Base-by-base conservation (phyloP, 2,113 vertebrate genomes). In the Loxodonta africana region DNA sequence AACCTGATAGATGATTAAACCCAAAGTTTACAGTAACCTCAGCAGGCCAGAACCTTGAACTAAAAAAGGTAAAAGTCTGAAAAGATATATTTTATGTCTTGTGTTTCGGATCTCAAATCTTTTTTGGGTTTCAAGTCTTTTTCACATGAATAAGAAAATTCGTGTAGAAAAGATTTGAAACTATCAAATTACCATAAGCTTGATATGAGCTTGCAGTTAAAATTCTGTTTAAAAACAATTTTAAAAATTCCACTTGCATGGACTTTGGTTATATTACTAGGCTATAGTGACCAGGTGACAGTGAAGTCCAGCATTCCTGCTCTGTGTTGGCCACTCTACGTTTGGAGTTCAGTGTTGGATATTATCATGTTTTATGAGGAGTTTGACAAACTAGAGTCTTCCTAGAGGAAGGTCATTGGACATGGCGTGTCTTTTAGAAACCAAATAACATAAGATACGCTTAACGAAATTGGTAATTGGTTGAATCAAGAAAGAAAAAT, bases 51-150 rank as follows among this genome's bases (percentile, higher is more conserved):
- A 95, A 84, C 1, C 18, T 46, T 85, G 51, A 83, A 25, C 51
- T 83, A 48, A 93, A 92, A 78, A 84, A 25, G 53, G 67, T 74
- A 30, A 57, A 91, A 87, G 83, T 83, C 28, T 78, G 33, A 93
- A 77, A 78, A 81, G 25, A 48, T 81, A 44, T 18, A 62, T 69
- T 9, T 76, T 74, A 87, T 17, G 76, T 74, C 7, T 20, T 84
- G 20, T 94, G 20, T 94, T 92, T 88, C 74, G 60, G 57, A 53
- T 53, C 51, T 53, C 51, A 53, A 12, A 53, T 53, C 6, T 12
- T 53, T 53, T 53, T 57, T 57, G 53, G 53, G 15, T 57, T 12
- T 57, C 53, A 57, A 15, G 15, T 57, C 53, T 57, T 53, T 53
- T 57, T 14, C 53, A 15, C 11, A 57, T 57, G 53, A 57, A 76